Percentiles rank a stretch among this genome's conserved stretches.
phyloP scores from a whole-genome alignment of 2,113 vertebrate genomes.

The Corythoichthys intestinalis region DNA sequence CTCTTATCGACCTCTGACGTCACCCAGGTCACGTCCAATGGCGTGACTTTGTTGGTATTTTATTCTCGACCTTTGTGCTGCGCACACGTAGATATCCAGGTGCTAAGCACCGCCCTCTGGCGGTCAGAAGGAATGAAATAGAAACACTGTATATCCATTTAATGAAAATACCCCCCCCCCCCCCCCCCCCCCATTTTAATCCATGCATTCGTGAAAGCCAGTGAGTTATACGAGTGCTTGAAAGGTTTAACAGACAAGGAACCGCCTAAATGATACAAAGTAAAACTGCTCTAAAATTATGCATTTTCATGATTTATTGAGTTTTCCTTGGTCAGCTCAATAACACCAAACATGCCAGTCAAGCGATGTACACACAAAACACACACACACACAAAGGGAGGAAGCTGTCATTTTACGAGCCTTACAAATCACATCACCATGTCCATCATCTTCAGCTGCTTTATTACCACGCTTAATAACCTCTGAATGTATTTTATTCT shows the following conservation, averaged over 20 bases:
- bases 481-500: conserved; percentile 6
- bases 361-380: background rate
- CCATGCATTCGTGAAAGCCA: too few species aligned
- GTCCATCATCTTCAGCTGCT: conserved; percentile 22
- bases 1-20: too few species aligned
- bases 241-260: background rate
- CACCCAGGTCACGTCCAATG: too few species aligned
- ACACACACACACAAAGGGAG: conserved; percentile 8
- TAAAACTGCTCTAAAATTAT: background rate
- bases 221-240: too few species aligned
- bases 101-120: too few species aligned
- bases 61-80: too few species aligned
- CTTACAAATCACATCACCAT: conserved; percentile 36
- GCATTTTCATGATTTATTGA: conserved; percentile 21
- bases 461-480: conserved; percentile 35
- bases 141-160: too few species aligned
- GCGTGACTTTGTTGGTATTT: too few species aligned
- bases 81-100: too few species aligned
- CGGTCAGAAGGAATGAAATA: too few species aligned
- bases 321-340: conserved; percentile 23
- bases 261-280: background rate
- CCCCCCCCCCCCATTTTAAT: too few species aligned
- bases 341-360: conserved; percentile 9
- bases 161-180: too few species aligned
- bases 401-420: conserved; percentile 20